Percentiles rank a stretch among this genome's conserved stretches.
phyloP scores from a whole-genome alignment of 2,888 invertebrate species.

The Sesia bembeciformis region DNA sequence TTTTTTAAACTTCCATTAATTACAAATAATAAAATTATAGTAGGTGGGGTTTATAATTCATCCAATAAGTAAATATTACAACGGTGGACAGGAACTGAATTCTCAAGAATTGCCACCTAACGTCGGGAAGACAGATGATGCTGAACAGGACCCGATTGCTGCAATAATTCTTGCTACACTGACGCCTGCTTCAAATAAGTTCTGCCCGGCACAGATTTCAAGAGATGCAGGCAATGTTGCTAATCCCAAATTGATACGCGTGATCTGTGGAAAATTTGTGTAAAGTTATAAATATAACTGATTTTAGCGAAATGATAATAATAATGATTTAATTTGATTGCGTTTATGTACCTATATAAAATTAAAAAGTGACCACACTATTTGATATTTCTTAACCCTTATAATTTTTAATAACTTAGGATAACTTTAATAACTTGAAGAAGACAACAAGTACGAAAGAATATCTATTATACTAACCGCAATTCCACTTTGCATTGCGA shows the following conservation, averaged over 20 bases:
- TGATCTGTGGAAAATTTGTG: slow-evolving; percentile 29
- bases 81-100: neutral
- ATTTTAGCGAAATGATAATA: neutral
- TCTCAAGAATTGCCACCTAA: neutral
- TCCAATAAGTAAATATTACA: no score
- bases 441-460: neutral
- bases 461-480: slow-evolving; percentile 25
- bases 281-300: neutral
- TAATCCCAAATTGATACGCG: slow-evolving; percentile 43
- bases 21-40: no score
- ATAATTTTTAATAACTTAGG: neutral
- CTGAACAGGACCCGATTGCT: slow-evolving; percentile 48
- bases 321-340: neutral
- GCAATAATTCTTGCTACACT: slow-evolving; percentile 42
- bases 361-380: neutral
- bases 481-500: slow-evolving; percentile 35
- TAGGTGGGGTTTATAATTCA: no score
- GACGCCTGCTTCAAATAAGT: slow-evolving; percentile 41
- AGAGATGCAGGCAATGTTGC: slow-evolving; percentile 43
- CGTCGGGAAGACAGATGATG: slow-evolving; percentile 26
- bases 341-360: neutral
- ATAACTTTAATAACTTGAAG: neutral
- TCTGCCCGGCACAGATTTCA: slow-evolving; percentile 47
- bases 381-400: neutral
- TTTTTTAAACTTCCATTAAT: no score